A percentile compares a stretch with the other conserved stretches of the same genome.
These are phyloP conservation scores for Hoplodrina ambigua DNA, from an alignment of 2,888 invertebrate species.

Conservation along the genomic window DNA sequence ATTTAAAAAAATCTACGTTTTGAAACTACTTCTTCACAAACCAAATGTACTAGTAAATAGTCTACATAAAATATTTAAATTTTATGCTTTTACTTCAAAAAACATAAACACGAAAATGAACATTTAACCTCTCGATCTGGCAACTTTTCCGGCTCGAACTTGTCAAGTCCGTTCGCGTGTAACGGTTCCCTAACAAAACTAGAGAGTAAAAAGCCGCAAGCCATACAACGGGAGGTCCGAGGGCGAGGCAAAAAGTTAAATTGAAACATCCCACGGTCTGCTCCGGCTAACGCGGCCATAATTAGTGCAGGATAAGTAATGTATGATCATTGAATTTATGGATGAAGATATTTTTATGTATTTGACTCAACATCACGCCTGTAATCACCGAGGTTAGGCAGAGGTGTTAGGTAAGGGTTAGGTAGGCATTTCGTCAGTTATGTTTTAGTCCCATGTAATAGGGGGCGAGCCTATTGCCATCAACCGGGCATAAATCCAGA, in stretches of 20 bases:
- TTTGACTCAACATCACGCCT: no score
- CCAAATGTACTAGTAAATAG: no score
- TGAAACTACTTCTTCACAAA: background rate
- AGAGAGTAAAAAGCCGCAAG: slow-evolving; percentile 70
- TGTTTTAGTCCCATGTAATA: no score
- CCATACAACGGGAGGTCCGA: slow-evolving; percentile 49
- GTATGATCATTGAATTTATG: slow-evolving; percentile 33
- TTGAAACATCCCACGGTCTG: slow-evolving; percentile 76
- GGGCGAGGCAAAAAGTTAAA: slow-evolving; percentile 77
- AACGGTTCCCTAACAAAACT: slow-evolving; percentile 42
- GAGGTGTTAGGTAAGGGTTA: no score
- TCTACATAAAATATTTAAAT: background rate
- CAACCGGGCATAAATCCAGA: no score
- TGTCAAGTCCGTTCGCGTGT: slow-evolving; percentile 27
- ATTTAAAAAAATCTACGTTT: background rate
- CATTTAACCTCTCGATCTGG: background rate
- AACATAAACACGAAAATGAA: background rate
- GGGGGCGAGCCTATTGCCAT: no score
- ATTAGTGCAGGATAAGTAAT: slow-evolving; percentile 46
- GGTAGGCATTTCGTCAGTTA: no score
- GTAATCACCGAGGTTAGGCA: no score
- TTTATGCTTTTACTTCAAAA: background rate
- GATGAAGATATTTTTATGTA: background rate
- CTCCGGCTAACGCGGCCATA: slow-evolving; percentile 53
- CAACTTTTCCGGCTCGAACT: slow-evolving; percentile 14